Evolutionary conservation across 2,888 invertebrate species (phyloP).

Genomic region (Stenurella melanura): DNA sequence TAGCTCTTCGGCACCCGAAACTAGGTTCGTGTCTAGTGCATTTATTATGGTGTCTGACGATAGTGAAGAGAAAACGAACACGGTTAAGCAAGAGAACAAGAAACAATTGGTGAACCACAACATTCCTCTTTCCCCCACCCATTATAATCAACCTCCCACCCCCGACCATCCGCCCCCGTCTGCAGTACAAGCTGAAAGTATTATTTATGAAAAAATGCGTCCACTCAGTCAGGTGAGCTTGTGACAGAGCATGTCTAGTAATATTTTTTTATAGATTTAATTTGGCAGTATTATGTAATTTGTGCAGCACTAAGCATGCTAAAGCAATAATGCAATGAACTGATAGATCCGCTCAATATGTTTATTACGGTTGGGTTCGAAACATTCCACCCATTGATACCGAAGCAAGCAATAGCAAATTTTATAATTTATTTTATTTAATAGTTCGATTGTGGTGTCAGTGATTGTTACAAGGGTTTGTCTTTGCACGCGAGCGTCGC

Average conservation of each 20-base stretch:
- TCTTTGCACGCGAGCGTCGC: not conserved
- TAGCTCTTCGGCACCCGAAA: constrained; percentile 69
- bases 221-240: constrained; percentile 91
- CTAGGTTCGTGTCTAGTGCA: constrained; percentile 76
- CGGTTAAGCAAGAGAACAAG: constrained; percentile 47
- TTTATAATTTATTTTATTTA: not conserved
- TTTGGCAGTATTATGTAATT: constrained; percentile 48
- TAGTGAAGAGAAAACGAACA: constrained; percentile 68
- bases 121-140: constrained; percentile 89
- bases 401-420: not conserved
- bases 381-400: not conserved
- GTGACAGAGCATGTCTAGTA: constrained; percentile 54
- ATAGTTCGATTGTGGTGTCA: not conserved
- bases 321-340: constrained; percentile 13
- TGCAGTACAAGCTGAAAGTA: constrained; percentile 90
- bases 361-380: not conserved
- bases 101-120: constrained; percentile 58
- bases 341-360: constrained; percentile 11
- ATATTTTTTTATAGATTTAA: constrained; percentile 44
- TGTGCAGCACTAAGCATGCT: constrained; percentile 49
- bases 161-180: constrained; percentile 96
- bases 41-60: constrained; percentile 74
- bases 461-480: not conserved
- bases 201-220: constrained; percentile 92
- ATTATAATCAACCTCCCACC: constrained; percentile 93